Base-by-base conservation (phyloP, 2,797 vertebrate species). In the Phataginus tricuspis region DNA sequence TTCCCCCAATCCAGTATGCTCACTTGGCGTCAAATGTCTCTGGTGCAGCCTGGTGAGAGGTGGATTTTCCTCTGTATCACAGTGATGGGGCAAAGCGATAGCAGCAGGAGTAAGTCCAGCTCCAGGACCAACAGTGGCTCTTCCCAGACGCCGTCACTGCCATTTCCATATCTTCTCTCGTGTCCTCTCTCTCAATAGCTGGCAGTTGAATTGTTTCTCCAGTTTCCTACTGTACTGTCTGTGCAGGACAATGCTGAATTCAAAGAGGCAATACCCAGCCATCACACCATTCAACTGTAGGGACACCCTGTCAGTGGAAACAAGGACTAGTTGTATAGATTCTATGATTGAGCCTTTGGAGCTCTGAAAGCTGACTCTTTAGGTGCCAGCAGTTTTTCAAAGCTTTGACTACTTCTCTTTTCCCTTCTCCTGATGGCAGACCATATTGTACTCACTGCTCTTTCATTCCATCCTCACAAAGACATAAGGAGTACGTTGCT, bases 391-490 rank as follows among this genome's bases (percentile, higher is more conserved):
- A 89, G 63, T 59, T 74, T 95, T 95, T 75, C 53, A 80, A 90
- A 93, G 42, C 61, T 85, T 78, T 82, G 55, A 77, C n/a, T 51
- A 27, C 90, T 90, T 80, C 49, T 84, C 49, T 88, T 83, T 96
- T n/a, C 71, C 15, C 57, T 93, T 77, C 72, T 84, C 59, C 80
- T 64, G 27, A 75, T 66, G 87, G 80, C 27, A 49, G 68, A 86
- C 27, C 68, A 79, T 91, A 37, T 14, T 82, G n/a, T 66, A 16
- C 45, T 18, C 51, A 51, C 42, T 82, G 85, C 51, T 96, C 69
- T 86, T 94, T 87, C 84, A 75, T 74, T 87, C 45, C 39, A 63
- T 75, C 72, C 59, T 91, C 72, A 45, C 57, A 66, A 89, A 95
- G 68, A 74, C 51, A 55, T 53, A 77, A 89, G 84, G 91, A 95